phyloP scores from a whole-genome alignment of 2,888 invertebrate species.

The Sycophila texana region DNA sequence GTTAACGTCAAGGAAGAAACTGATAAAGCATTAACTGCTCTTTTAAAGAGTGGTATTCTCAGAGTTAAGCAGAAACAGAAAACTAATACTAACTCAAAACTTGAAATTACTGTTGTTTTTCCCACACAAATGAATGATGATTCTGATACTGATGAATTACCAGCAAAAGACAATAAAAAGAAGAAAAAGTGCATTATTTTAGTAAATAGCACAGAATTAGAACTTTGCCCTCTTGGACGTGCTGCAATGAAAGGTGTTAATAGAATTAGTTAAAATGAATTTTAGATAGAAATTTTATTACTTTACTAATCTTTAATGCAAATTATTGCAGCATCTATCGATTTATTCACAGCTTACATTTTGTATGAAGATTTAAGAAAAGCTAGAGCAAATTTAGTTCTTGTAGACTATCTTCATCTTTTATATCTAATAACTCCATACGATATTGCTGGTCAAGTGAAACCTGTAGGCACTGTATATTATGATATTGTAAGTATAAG shows the following conservation, averaged over 20 bases:
- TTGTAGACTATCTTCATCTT: conserved; percentile 89
- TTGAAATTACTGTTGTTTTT: conserved; percentile 67
- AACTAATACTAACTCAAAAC: conserved; percentile 60
- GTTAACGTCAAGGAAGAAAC: conserved; percentile 75
- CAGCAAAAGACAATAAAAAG: conserved; percentile 45
- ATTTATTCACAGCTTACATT: conserved; percentile 82
- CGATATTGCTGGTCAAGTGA: conserved; percentile 79
- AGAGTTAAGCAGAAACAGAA: conserved; percentile 60
- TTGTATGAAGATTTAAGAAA: conserved; percentile 85
- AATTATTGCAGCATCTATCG: conserved; percentile 83
- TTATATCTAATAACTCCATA: conserved; percentile 91
- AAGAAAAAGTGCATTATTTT: conserved; percentile 64
- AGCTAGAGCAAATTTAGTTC: conserved; percentile 86
- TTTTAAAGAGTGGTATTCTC: conserved; percentile 76
- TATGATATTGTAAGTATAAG: conserved; percentile 79
- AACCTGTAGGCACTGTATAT: conserved; percentile 77
- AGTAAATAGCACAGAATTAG: conserved; percentile 76
- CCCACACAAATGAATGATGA: conserved; percentile 62
- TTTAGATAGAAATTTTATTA: not conserved
- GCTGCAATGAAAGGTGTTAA: conserved; percentile 89
- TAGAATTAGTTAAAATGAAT: conserved; percentile 21
- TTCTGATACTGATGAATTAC: conserved; percentile 11
- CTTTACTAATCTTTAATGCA: not conserved
- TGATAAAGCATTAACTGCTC: conserved; percentile 74
- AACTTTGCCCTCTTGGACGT: conserved; percentile 83